A percentile compares a stretch with the other conserved stretches of the same genome.
Evolutionary conservation across 2,888 invertebrate genomes (phyloP).

Genomic region (Rhimphoctona megacephalus): DNA sequence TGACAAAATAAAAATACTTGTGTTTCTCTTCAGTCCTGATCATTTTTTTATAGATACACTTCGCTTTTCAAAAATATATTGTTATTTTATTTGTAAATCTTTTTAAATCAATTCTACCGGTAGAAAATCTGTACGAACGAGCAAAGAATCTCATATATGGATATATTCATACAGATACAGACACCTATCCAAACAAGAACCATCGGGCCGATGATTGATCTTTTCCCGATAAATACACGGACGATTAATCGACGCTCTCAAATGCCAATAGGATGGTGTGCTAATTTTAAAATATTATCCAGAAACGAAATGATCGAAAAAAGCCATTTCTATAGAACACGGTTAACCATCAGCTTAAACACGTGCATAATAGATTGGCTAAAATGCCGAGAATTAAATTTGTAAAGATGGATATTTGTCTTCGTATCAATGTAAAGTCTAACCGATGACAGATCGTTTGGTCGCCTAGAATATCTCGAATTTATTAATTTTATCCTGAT

Average conservation of each 20-base stretch:
- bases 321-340: neutral
- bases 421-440: neutral
- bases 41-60: neutral
- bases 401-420: neutral
- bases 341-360: neutral
- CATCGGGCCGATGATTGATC: constrained; percentile 77
- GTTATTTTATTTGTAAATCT: neutral
- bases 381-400: neutral
- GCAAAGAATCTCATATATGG: too few relatives aligned
- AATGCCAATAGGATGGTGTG: constrained; percentile 1
- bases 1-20: neutral
- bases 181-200: constrained; percentile 32
- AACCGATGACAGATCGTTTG: too few relatives aligned
- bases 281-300: constrained; percentile 1
- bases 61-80: neutral
- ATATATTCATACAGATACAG: constrained; percentile 13
- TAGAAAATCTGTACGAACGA: neutral
- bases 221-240: constrained; percentile 81
- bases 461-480: neutral
- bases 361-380: constrained; percentile 2
- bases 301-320: constrained; percentile 10
- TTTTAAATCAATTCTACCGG: neutral
- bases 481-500: neutral
- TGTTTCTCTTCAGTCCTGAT: neutral
- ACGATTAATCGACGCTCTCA: constrained; percentile 73